A percentile compares a stretch with the other conserved stretches of the same genome.
Evolutionary conservation across 1,140 invertebrate species (phyloP).

Genomic region (Cataglyphis hispanica): DNA sequence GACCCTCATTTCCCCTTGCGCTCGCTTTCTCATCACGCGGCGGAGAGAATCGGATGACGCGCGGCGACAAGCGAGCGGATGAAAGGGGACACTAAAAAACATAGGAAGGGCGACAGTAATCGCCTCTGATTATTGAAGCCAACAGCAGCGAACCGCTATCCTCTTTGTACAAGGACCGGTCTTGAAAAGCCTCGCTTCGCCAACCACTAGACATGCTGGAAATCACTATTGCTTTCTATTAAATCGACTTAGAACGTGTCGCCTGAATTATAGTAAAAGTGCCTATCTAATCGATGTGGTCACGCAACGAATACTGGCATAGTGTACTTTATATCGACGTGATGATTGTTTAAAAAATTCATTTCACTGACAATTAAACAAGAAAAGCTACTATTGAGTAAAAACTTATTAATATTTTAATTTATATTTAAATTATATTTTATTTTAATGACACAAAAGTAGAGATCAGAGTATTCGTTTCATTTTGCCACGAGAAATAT

Average conservation of each 20-base stretch:
- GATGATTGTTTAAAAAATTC: conserved; percentile 9
- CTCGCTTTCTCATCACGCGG: conserved; percentile 25
- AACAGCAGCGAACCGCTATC: conserved; percentile 56
- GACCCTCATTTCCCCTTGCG: conserved; percentile 9
- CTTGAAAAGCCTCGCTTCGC: conserved; percentile 33
- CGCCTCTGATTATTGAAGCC: conserved; percentile 76
- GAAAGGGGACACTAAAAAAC: conserved; percentile 72
- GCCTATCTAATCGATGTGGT: conserved; percentile 12
- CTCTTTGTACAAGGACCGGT: conserved; percentile 25
- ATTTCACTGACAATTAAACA: conserved; percentile 18
- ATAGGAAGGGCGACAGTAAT: conserved; percentile 78
- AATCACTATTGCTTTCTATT: conserved; percentile 53
- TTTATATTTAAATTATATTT: too few species aligned
- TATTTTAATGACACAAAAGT: not conserved
- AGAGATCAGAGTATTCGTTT: not conserved
- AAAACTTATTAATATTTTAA: not conserved
- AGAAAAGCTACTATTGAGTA: not conserved
- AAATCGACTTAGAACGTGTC: conserved; percentile 53
- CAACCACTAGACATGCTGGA: conserved; percentile 38
- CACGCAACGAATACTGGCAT: conserved; percentile 38
- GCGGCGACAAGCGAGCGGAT: conserved; percentile 64
- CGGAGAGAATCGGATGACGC: conserved; percentile 62
- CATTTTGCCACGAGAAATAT: not conserved
- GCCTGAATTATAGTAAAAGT: conserved; percentile 44
- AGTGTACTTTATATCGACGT: conserved; percentile 25